phyloP scores from a whole-genome alignment of 2,888 invertebrate genomes.

The Troides helena region DNA sequence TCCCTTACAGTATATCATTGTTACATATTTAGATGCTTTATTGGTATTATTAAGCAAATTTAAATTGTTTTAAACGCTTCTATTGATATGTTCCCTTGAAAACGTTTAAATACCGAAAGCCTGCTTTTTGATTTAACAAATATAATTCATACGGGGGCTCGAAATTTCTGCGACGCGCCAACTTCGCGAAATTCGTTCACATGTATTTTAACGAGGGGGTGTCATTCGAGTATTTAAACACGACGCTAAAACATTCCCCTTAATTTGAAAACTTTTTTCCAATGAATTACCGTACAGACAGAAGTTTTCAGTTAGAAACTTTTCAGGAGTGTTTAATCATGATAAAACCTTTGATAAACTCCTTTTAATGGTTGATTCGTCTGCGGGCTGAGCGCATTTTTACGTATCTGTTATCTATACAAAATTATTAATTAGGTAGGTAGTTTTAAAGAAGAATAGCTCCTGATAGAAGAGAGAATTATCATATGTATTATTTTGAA shows the following conservation, averaged over 20 bases:
- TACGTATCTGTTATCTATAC: neutral
- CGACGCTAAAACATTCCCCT: constrained; percentile 3
- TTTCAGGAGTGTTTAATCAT: neutral
- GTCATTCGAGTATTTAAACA: constrained; percentile 18
- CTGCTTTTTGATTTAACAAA: constrained; percentile 10
- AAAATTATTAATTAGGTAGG: too few species aligned
- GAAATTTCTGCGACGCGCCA: neutral
- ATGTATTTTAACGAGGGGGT: constrained; percentile 6
- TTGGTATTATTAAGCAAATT: constrained; percentile 1
- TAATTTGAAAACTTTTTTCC: constrained; percentile 15
- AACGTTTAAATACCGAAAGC: constrained; percentile 2
- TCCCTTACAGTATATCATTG: neutral
- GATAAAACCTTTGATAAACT: neutral
- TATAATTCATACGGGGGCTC: constrained; percentile 5
- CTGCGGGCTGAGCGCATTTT: neutral
- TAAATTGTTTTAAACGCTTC: constrained; percentile 2
- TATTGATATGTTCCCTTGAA: neutral
- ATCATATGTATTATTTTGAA: too few species aligned
- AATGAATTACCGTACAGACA: neutral
- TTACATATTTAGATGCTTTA: neutral
- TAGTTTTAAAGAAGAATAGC: too few species aligned
- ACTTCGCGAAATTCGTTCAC: neutral
- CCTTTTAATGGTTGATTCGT: neutral
- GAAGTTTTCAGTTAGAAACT: neutral
- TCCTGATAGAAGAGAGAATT: too few species aligned